Base-by-base conservation (phyloP, 2,888 invertebrate species). In the Machimus rusticus region DNA sequence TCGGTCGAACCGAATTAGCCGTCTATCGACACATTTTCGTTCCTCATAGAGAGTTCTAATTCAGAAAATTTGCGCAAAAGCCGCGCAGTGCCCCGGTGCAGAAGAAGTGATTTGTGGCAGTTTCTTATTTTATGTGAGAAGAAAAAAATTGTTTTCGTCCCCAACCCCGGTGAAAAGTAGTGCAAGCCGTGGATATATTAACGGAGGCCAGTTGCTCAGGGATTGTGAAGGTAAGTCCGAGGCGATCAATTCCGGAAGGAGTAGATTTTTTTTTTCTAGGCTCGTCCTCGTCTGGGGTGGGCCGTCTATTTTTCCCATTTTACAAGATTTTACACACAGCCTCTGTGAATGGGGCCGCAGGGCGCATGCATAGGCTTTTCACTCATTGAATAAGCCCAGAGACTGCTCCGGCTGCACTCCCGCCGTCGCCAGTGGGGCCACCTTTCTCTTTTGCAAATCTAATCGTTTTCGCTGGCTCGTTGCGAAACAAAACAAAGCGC, bases 301-400 rank as follows among this genome's bases (percentile, higher is more conserved):
- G 85, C 28, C 85, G 74, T 85, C 16, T 23, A 74, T 39, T 66
- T 85, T 85, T 46, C 19, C n/a, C 4, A 14, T 74, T 74, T 74
- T 74, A 74, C 74, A 85, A 85, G 85, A 85, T 74, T 74, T 46
- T 85, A 85, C 85, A 85, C 85, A 85, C 85, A 85, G 46, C 85
- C 85, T 85, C 85, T 46, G 74, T 85, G 85, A 85, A 85, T 85
- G 85, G 46, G 74, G 19, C 16, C 46, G 74, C 85, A 85, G 31
- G 85, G 85, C 85, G 85, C 85, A 85, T 85, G 85, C 19, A 85
- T 85, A 23, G 43, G 23, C 39, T 74, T 74, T 85, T 74, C 74
- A 85, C 34, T 85, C 85, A 85, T 85, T 85, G 74, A 85, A 85
- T 74, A 74, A 85, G 37, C 31, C 74, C 16, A 46, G 85, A 82